Conservation (phyloP, 2,797 vertebrate genomes). For the Acanthurus leucopareius region DNA sequence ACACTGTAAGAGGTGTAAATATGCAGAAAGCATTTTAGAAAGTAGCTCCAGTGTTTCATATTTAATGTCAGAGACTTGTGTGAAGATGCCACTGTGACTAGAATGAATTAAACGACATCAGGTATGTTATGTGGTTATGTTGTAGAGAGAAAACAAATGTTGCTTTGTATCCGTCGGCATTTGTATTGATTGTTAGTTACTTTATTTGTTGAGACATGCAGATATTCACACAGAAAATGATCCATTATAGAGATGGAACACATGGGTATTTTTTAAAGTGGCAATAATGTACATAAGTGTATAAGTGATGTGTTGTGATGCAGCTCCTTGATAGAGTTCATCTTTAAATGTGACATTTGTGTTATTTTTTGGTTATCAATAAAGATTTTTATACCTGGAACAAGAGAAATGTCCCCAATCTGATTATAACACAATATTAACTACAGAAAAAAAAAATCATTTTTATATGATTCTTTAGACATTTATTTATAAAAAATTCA, state of each 20-base stretch:
- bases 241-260: conserved; percentile 36
- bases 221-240: conserved; percentile 2
- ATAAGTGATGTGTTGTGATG: conserved; percentile 54
- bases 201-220: not conserved
- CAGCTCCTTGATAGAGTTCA: conserved; percentile 40
- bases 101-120: not conserved
- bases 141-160: conserved; percentile 5
- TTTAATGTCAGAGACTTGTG: conserved; percentile 12
- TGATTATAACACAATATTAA: not conserved
- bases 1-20: conserved; percentile 20
- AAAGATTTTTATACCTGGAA: conserved; percentile 78
- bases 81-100: conserved; percentile 28
- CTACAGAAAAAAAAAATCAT: not conserved
- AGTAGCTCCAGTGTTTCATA: conserved; percentile 28
- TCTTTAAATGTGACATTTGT: conserved; percentile 58
- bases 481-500: not conserved
- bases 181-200: conserved; percentile 23
- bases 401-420: conserved; percentile 2
- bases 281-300: conserved; percentile 79
- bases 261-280: conserved; percentile 42
- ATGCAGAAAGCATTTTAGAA: conserved; percentile 18
- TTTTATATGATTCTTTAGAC: too few relatives aligned
- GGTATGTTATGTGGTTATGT: not conserved
- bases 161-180: conserved; percentile 36
- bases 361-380: conserved; percentile 74